Evolutionary conservation across 2,797 vertebrate genomes (phyloP).

Genomic region (Brachyrhaphis roseni): DNA sequence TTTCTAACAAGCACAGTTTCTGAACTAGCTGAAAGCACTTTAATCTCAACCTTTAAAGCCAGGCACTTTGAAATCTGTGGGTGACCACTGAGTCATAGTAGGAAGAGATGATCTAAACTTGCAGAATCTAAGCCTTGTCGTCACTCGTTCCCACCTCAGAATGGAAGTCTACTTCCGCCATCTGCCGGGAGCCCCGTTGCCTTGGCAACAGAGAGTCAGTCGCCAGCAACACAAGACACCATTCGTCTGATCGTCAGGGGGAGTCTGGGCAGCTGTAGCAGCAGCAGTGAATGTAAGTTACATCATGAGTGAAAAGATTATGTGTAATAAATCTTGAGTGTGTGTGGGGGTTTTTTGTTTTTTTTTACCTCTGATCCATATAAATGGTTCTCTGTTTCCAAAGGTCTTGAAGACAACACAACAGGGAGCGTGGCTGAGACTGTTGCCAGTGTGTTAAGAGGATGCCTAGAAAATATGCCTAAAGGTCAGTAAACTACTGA

Average conservation of each 20-base stretch:
- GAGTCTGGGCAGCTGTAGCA: conserved; percentile 97
- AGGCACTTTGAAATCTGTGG: conserved; percentile 51
- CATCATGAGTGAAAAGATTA: conserved; percentile 4
- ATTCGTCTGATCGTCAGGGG: conserved; percentile 98
- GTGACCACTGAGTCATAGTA: conserved; percentile 65
- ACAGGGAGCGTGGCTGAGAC: conserved; percentile 94
- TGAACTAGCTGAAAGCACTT: conserved; percentile 42
- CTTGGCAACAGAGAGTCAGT: conserved; percentile 82
- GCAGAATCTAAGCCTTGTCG: conserved; percentile 52
- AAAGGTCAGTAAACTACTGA: conserved; percentile 75
- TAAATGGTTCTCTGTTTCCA: conserved; percentile 19
- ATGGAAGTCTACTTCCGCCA: conserved; percentile 83
- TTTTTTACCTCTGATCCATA: neutral
- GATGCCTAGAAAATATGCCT: conserved; percentile 95
- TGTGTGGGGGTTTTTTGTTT: neutral
- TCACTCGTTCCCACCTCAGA: conserved; percentile 75
- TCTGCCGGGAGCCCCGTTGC: conserved; percentile 83
- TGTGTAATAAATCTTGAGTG: neutral
- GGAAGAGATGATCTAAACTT: conserved; percentile 60
- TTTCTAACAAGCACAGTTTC: conserved; percentile 37
- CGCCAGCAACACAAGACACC: conserved; percentile 87
- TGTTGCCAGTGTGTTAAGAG: conserved; percentile 90
- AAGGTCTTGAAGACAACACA: conserved; percentile 94
- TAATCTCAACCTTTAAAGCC: conserved; percentile 51
- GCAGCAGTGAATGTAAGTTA: conserved; percentile 95